Evolutionary conservation across 1,140 invertebrate genomes (phyloP), one percentile per base, ranked within the genome.

Genomic region (Cherax destructor): DNA sequence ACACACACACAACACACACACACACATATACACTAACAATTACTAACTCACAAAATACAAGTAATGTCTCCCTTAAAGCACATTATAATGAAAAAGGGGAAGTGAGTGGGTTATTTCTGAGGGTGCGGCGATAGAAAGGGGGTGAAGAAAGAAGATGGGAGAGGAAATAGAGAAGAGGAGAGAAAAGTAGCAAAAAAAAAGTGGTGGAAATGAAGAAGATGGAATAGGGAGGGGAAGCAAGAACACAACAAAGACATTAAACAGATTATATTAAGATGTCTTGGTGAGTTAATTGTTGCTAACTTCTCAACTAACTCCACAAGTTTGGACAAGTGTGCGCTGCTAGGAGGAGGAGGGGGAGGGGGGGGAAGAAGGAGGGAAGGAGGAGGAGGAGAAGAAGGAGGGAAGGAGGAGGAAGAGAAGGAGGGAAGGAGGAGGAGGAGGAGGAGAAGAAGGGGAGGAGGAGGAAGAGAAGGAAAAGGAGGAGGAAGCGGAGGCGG

Each of bases 221-320:
- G 41, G 21, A 21, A 41, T 9, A 76, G 4, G 21, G 41, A 21
- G 72, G 72, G 41, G 24, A 10, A 81, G 52, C 11, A 56, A 56
- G 79, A 83, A 83, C 52, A 61, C 52, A 61, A 83, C 52, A 83
- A 61, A 83, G 80, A 83, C 79, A 80, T 80, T 80, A 80, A 80
- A 80, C 79, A 80, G 79, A 80, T 80, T 80, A 80, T 80, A 80
- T 80, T 80, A 80, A 80, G 79, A 80, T 80, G 49, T 50, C 79
- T 80, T 52, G 79, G 79, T 80, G 56, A 80, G 78, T 80, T 80
- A 80, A 80, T 80, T 80, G 79, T 80, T 56, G 49, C 10, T 50
- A 80, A 80, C 79, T 80, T 80, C 79, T 50, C 16, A 49, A 21
- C 47, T 49, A 50, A 80, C 50, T 50, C 56, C 52, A 80, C 79